Evolutionary conservation across 2,797 vertebrate species (phyloP), one percentile per base, ranked within the genome.

Genomic region (Helarctos malayanus): DNA sequence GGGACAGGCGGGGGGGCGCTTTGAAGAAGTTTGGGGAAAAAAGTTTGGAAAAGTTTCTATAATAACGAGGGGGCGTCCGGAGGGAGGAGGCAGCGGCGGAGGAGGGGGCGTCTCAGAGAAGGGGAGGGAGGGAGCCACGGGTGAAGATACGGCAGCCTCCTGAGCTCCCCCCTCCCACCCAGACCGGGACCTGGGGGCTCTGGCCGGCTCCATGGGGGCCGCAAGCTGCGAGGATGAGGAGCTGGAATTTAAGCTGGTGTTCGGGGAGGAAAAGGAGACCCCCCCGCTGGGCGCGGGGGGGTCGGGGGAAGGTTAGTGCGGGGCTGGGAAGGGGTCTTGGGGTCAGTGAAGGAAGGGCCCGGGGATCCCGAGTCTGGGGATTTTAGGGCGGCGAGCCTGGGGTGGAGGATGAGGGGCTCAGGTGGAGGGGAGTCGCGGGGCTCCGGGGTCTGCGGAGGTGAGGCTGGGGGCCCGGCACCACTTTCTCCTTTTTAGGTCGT

Each of bases 181-280:
- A 59, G 83, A 80, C 79, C 76, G 6, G 87, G 97, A 97, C 96
- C 95, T 76, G 89, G 97, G 97, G 97, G 87, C 96, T 88, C 80
- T 91, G 92, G 89, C 96, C 98, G 95, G 94, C 95, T 73, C 97
- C 97, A 99, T 99, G 99, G 99, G 99, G 98, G 99, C 99, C 89
- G 99, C 99, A 90, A 99, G 99, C 98, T 99, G 99, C 99, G 99
- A 99, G 98, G 99, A 99, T 98, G 99, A 99, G 96, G 99, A 99
- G 98, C 99, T 99, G 97, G 99, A 99, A 97, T 99, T 99, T 98
- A 99, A 99, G 98, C 98, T 99, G 98, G 99, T 99, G 97, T 99
- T 99, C 98, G 99, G 99, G 96, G 99, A 99, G 98, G 99, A 99
- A 93, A 99, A 99, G 97, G 99, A 99, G 97, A 99, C 99, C 88